Evolutionary conservation across 2,797 vertebrate genomes (phyloP).

Genomic region (Cirrhinus molitorella): DNA sequence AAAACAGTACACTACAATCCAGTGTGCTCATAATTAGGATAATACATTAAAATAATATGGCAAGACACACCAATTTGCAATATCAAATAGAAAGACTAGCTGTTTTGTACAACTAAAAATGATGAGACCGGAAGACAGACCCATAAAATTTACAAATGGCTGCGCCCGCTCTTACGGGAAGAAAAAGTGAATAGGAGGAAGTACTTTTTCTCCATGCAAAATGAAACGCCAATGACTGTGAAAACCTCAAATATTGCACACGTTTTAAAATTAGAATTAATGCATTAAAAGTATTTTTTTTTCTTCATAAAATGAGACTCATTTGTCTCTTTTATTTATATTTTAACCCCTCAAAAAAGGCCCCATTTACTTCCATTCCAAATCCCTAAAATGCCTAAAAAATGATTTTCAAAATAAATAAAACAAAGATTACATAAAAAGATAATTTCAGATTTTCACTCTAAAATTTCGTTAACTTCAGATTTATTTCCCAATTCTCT

Average conservation of each 20-base stretch:
- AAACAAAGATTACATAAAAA: not conserved
- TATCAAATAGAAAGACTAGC: too few species aligned
- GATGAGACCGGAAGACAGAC: too few species aligned
- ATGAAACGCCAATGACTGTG: not conserved
- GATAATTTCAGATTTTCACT: not conserved
- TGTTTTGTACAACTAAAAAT: too few species aligned
- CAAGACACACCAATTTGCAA: too few species aligned
- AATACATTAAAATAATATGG: too few species aligned
- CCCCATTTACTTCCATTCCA: not conserved
- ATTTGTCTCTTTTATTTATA: not conserved
- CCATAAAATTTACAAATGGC: not conserved
- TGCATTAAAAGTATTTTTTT: not conserved
- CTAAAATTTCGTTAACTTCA: not conserved
- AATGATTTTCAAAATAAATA: not conserved
- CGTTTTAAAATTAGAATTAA: not conserved
- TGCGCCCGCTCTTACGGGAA: too few species aligned
- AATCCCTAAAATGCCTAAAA: not conserved
- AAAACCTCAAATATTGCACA: not conserved
- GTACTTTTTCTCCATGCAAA: too few species aligned
- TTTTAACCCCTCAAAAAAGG: not conserved
- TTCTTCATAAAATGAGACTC: not conserved
- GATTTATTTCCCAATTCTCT: not conserved
- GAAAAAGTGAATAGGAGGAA: too few species aligned
- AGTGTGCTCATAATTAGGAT: too few species aligned
- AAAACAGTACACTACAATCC: too few species aligned